Evolutionary conservation across 2,797 vertebrate species (phyloP).

Genomic region (Acanthurus leucopareius): DNA sequence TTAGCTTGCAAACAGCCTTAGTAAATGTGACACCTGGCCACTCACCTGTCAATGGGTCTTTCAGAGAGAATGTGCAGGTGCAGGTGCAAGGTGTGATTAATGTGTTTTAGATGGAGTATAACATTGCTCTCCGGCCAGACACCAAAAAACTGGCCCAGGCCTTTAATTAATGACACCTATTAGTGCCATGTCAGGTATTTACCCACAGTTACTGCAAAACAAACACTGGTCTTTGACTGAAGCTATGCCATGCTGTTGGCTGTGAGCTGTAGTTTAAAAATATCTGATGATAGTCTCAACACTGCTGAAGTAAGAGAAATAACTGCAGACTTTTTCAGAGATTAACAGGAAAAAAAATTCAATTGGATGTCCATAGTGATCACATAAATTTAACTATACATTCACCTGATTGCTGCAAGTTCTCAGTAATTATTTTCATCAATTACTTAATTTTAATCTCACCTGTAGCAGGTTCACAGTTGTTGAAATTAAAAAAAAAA

Average conservation of each 20-base stretch:
- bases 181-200: conserved; percentile 79
- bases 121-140: conserved; percentile 88
- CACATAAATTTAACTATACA: neutral
- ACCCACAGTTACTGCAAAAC: conserved; percentile 59
- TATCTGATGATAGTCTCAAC: neutral
- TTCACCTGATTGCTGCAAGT: neutral
- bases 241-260: neutral
- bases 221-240: conserved; percentile 42
- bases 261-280: conserved; percentile 1
- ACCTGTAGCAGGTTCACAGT: neutral
- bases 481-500: neutral
- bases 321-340: neutral
- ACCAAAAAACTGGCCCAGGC: conserved; percentile 87
- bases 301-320: neutral
- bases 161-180: conserved; percentile 95
- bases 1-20: conserved; percentile 48
- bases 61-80: conserved; percentile 47
- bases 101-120: conserved; percentile 88
- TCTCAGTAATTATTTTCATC: neutral
- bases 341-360: neutral
- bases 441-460: neutral
- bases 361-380: neutral
- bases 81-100: conserved; percentile 91
- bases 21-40: conserved; percentile 66
- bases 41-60: conserved; percentile 62